Base-by-base conservation (phyloP, 2,113 vertebrate genomes). In the Choloepus hoffmanni region DNA sequence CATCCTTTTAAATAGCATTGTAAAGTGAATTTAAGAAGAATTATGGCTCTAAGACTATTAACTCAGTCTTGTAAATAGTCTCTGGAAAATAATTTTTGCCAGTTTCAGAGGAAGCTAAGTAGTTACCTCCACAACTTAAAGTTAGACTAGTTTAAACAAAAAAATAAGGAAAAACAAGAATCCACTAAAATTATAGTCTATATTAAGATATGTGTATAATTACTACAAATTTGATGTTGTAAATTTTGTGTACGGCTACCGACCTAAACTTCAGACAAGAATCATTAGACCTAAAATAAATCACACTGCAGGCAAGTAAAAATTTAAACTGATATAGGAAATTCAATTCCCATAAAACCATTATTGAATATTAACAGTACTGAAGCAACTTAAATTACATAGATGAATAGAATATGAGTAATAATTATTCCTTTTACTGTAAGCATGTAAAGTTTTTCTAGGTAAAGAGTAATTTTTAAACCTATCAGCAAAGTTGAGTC, bases 1-100 rank as follows among this genome's bases (percentile, higher is more conserved):
- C 10, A 82, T 67, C 26, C 13, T 90, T 96, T 89, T 95, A 7
- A 95, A 88, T 26, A 87, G 40, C 73, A 72, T 90, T 40, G 48
- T 83, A 86, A 89, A 14, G 73, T 36, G 19, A 92, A 92, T 45
- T 95, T 87, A 95, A 93, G 43, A 92, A 95, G 67, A 78, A 91
- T 30, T 90, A 77, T n/a, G 12, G 24, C 90, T 95, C 86, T 88
- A 33, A 90, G 89, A 96, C 89, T 92, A 91, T 65, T 95, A 92
- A 92, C 28, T 93, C 58, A 86, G 48, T 40, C 68, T 93, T 90
- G 14, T 68, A 96, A 94, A 94, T 0, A 79, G 40, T 53, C 36
- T 94, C 63, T 93, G 60, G 40, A 92, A 94, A 95, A n/a, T 70
- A 94, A 72, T 62, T 28, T 36, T 74, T 78, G 60, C 40, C 77